Evolutionary conservation across 1,140 invertebrate genomes (phyloP), one percentile per base, ranked within the genome.

Genomic region (Frieseomelitta varia): DNA sequence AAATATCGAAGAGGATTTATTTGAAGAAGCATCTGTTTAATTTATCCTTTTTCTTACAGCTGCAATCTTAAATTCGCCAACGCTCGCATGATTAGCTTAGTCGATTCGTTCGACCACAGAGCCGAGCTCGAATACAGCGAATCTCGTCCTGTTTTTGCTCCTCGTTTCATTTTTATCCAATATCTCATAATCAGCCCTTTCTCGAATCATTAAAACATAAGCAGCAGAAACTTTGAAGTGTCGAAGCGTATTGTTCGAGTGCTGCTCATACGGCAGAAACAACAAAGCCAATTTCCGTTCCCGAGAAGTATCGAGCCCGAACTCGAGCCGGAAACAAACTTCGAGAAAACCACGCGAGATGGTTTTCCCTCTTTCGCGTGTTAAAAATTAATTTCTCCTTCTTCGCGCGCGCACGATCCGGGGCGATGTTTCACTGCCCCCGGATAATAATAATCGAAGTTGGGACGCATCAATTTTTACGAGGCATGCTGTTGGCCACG

Each of bases 381-480:
- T 71, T n/a, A 84, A 63, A 77, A 69, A 69, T 78, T 84, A 78
- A 69, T 79, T 69, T 53, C 21, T 21, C 39, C 67, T 27, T 6
- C n/a, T 47, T 47, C 39, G 39, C 39, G 39, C 39, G 30, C 81
- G 19, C 67, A 56, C 65, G 47, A n/a, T n/a, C 34, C n/a, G 11
- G 4, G 27, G 12, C 39, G 51, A 73, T 27, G 39, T 61, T 65
- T 30, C n/a, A 17, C 53, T 56, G 0, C 1, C n/a, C 11, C 3
- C 39, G 27, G 39, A 47, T 47, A 6, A 47, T 47, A 47, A 47
- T 69, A 53, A 84, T 78, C 53, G 75, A 61, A 53, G 17, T 51
- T 15, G 24, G 21, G 53, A 71, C 74, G 68, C 69, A 84, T 84
- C 77, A 73, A 84, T 80, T 73, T 79, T 67, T 58, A 47, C 67